Evolutionary conservation across 2,888 invertebrate genomes (phyloP), one percentile per base, ranked within the genome.

Genomic region (Linyphia triangularis): DNA sequence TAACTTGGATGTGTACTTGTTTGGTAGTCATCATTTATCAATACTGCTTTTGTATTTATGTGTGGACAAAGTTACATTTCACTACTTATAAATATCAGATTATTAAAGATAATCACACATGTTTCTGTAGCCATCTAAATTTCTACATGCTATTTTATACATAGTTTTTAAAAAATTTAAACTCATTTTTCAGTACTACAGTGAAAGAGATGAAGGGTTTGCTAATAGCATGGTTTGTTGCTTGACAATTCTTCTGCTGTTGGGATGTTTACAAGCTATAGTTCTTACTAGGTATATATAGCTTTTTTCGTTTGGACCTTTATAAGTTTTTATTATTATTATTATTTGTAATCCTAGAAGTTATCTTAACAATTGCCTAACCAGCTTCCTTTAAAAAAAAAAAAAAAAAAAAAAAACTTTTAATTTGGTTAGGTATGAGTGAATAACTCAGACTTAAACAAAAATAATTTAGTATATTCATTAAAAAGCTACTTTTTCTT

Each of bases 161-260:
- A n/a, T 28, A 59, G 13, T 40, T 40, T 28, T 72, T 73, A 13
- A 57, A 63, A 70, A 1, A 33, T 0, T 70, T 10, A 24, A 67
- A 33, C 81, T 88, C 73, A 78, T 89, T 90, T 94, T 93, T 91
- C 93, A 97, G 96, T 98, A 97, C 92, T 96, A 97, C 90, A 95
- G 96, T 90, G 96, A 97, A 91, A 95, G 96, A 81, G 97, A 97
- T 93, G 95, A 96, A 85, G 96, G 97, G 43, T 97, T 97, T 94
- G 96, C 96, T 88, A 96, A 96, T 22, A 92, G 93, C 82, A 92
- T 93, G 92, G 95, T 96, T 9, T 96, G 96, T 89, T 95, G 96
- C 1, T 93, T 97, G 89, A 94, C 95, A 30, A 94, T 97, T 24
- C 92, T 97, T 72, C 95, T 96, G 4, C 94, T 97, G 2, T 93